phyloP scores from a whole-genome alignment of 2,888 invertebrate genomes.

The Drosophila anomalata region DNA sequence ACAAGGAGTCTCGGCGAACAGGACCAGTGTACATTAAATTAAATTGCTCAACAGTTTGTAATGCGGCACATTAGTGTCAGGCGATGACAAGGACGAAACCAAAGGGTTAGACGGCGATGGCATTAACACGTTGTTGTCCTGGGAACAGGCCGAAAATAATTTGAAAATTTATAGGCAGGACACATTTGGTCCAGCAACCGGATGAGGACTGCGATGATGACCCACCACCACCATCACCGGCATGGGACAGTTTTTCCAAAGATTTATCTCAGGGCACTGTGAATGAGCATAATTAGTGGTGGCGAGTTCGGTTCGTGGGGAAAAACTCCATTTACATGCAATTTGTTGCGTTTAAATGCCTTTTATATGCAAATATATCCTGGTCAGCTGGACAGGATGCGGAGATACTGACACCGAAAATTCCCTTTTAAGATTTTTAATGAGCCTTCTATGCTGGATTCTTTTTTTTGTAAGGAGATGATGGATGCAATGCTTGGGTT shows the following conservation, averaged over 20 bases:
- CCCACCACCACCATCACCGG: slow-evolving; percentile 54
- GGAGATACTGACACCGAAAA: slow-evolving; percentile 54
- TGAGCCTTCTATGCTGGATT: slow-evolving; percentile 59
- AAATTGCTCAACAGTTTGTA: slow-evolving; percentile 83
- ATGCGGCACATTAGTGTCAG: slow-evolving; percentile 82
- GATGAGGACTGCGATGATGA: slow-evolving; percentile 26
- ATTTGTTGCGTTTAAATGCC: slow-evolving; percentile 76
- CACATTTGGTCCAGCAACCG: slow-evolving; percentile 59
- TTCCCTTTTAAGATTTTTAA: slow-evolving; percentile 67
- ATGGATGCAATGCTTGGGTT: slow-evolving; percentile 67
- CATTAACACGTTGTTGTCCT: slow-evolving; percentile 76
- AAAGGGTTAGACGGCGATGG: slow-evolving; percentile 64
- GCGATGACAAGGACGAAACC: slow-evolving; percentile 59
- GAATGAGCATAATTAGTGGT: slow-evolving; percentile 80
- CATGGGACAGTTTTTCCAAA: slow-evolving; percentile 52
- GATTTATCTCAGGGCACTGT: slow-evolving; percentile 78
- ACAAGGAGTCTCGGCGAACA: slow-evolving; percentile 12
- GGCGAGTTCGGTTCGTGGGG: slow-evolving; percentile 58
- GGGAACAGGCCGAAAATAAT: slow-evolving; percentile 65
- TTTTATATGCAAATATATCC: slow-evolving; percentile 79
- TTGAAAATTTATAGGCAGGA: slow-evolving; percentile 73
- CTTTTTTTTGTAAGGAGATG: slow-evolving; percentile 54
- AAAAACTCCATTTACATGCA: slow-evolving; percentile 72
- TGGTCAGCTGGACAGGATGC: slow-evolving; percentile 61
- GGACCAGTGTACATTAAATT: slow-evolving; percentile 75